Evolutionary conservation across 37 sponge, comb jelly and placozoan species (phyloP).

Genomic region (Theonella swinhoei): DNA sequence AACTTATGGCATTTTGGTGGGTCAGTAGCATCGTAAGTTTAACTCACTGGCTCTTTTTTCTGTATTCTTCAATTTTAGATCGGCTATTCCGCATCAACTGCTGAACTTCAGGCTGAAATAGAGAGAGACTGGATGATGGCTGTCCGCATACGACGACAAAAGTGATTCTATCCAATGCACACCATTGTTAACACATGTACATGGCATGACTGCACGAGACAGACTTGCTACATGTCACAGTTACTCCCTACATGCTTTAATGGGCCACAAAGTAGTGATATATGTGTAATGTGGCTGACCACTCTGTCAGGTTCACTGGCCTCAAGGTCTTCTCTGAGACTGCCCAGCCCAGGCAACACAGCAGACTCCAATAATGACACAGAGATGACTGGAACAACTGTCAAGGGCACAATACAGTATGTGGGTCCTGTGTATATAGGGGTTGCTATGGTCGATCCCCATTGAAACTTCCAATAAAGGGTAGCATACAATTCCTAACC

Average conservation of each 20-base stretch:
- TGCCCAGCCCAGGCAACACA: conserved; percentile 63
- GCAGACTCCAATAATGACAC: conserved; percentile 35
- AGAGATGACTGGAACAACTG: conserved; percentile 49
- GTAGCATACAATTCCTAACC: not conserved
- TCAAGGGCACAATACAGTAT: conserved; percentile 2
- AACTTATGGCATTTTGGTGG: no score
- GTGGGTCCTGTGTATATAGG: no score
- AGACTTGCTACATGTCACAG: no score
- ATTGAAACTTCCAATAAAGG: not conserved
- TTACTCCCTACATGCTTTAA: no score
- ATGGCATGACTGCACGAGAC: no score
- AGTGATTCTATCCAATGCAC: not conserved
- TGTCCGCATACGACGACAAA: not conserved
- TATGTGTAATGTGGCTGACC: no score
- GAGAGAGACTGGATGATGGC: not conserved
- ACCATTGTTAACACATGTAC: no score
- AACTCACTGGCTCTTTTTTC: conserved; percentile 22
- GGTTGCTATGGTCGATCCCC: no score
- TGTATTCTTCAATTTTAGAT: conserved; percentile 30
- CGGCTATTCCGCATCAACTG: conserved; percentile 12
- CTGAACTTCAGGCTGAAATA: not conserved
- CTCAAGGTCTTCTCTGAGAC: conserved; percentile 40
- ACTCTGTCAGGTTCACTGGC: conserved; percentile 26
- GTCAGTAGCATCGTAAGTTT: not conserved
- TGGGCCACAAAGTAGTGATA: no score